phyloP scores from a whole-genome alignment of 2,888 invertebrate species.

The Apantesis nais region DNA sequence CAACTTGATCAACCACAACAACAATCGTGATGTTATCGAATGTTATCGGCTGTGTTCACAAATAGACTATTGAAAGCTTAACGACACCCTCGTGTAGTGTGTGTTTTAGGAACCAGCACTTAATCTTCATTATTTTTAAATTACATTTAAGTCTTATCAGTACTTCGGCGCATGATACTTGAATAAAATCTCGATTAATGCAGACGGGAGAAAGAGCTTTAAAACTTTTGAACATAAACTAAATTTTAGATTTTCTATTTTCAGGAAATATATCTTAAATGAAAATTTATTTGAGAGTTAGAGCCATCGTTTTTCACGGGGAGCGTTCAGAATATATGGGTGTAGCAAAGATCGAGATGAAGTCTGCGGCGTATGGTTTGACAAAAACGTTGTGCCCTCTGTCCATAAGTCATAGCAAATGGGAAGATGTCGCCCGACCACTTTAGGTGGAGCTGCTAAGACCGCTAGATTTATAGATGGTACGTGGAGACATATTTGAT shows the following conservation, averaged over 20 bases:
- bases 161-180: neutral
- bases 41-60: too few species aligned
- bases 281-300: conserved; percentile 20
- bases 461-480: conserved; percentile 62
- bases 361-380: conserved; percentile 55
- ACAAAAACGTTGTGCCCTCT: conserved; percentile 62
- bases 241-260: conserved; percentile 6
- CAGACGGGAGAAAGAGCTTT: neutral
- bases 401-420: conserved; percentile 66
- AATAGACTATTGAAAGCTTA: too few species aligned
- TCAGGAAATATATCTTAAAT: conserved; percentile 2
- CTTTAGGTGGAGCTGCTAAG: conserved; percentile 62
- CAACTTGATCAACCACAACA: too few species aligned
- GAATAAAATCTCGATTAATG: neutral
- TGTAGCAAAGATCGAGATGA: conserved; percentile 38
- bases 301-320: conserved; percentile 22
- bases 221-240: neutral
- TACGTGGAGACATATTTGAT: conserved; percentile 65
- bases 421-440: conserved; percentile 60
- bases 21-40: too few species aligned
- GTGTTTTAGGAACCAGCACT: too few species aligned
- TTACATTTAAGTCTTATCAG: too few species aligned
- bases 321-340: conserved; percentile 35
- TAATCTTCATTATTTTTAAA: too few species aligned
- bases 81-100: too few species aligned